These are phyloP conservation scores for Lineus longissimus DNA, from an alignment of 1,140 invertebrate species.

Conservation along the genomic window DNA sequence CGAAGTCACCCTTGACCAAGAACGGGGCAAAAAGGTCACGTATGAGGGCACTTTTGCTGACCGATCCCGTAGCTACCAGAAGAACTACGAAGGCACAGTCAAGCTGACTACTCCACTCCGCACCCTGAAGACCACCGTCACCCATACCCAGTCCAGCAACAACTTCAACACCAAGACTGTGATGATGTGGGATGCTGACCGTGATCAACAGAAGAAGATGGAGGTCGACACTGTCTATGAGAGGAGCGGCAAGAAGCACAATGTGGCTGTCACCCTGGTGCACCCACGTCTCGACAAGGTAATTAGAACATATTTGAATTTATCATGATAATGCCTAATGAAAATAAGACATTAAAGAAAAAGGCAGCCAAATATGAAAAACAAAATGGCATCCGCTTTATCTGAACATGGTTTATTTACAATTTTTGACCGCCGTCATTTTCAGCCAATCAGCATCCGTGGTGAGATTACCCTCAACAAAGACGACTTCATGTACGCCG, in stretches of 20 bases:
- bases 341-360: too few species aligned
- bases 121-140: background rate
- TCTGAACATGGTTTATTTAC: too few species aligned
- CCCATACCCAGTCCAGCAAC: too few species aligned
- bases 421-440: too few species aligned
- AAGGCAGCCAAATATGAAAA: too few species aligned
- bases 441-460: background rate
- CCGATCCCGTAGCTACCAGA: background rate
- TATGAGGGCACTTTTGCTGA: conserved; percentile 11
- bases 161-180: conserved; percentile 6
- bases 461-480: background rate
- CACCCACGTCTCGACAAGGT: background rate
- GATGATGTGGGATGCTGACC: conserved; percentile 11
- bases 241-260: background rate
- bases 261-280: background rate
- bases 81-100: background rate
- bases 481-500: conserved; percentile 4
- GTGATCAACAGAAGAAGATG: background rate
- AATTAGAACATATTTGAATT: too few species aligned
- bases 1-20: conserved; percentile 18
- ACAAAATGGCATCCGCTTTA: too few species aligned
- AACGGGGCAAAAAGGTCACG: conserved; percentile 12
- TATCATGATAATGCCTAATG: too few species aligned
- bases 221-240: background rate
- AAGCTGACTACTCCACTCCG: conserved; percentile 7